These are phyloP conservation scores for Drosophila nigrodunni DNA, from an alignment of 1,140 invertebrate genomes.

Conservation along the genomic window DNA sequence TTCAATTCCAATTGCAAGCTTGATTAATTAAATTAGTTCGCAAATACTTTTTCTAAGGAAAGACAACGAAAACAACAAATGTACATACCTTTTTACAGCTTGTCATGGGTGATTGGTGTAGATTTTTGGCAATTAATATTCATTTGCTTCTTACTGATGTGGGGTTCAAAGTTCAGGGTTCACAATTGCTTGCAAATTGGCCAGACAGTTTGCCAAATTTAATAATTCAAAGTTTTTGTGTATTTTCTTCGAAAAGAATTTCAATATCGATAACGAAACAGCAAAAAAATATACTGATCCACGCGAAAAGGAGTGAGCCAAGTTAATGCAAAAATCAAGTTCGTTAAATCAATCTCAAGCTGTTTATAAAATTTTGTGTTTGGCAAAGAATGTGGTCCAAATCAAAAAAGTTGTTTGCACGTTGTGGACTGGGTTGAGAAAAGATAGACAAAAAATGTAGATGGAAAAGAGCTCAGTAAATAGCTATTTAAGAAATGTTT, in stretches of 20 bases:
- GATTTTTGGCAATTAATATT: constrained; percentile 31
- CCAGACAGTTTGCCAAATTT: constrained; percentile 10
- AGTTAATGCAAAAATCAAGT: constrained; percentile 14
- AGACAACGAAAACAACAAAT: neutral
- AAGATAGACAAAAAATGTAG: too few species aligned
- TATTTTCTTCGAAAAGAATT: constrained; percentile 47
- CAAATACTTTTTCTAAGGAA: constrained; percentile 34
- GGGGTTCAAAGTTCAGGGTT: neutral
- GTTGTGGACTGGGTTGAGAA: neutral
- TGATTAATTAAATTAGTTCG: constrained; percentile 71
- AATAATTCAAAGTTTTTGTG: constrained; percentile 40
- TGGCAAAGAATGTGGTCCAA: neutral
- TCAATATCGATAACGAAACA: constrained; percentile 32
- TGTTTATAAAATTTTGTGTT: constrained; percentile 6
- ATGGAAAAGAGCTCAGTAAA: too few species aligned
- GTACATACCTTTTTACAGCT: neutral
- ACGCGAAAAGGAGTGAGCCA: neutral
- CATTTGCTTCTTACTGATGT: constrained; percentile 13
- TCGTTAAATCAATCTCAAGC: constrained; percentile 8
- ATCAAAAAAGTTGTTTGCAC: constrained; percentile 1
- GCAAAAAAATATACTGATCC: neutral
- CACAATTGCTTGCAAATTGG: constrained; percentile 13
- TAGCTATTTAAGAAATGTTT: too few species aligned
- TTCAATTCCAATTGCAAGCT: constrained; percentile 20
- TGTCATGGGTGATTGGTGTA: constrained; percentile 22